Conservation (phyloP, 92 coral and sea anemone species). For the Ricordea florida region DNA sequence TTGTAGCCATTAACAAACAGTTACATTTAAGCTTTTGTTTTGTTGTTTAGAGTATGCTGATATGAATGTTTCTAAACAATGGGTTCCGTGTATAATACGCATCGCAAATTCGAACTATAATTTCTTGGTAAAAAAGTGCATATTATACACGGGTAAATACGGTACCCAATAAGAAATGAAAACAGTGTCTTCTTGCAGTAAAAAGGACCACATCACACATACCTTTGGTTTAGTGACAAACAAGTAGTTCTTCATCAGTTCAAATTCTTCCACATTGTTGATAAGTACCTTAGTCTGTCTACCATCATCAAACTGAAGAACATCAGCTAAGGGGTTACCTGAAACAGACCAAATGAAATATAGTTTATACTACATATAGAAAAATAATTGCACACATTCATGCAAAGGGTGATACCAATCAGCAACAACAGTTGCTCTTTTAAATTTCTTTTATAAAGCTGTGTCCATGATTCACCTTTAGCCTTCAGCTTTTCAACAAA, state of each 20-base stretch:
- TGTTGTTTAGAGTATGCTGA: no score
- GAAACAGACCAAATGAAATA: no score
- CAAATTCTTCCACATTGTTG: constrained; percentile 66
- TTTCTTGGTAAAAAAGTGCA: not conserved
- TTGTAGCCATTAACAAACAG: no score
- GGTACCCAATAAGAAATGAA: not conserved
- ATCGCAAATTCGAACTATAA: not conserved
- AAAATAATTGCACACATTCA: no score
- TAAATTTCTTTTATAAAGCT: not conserved
- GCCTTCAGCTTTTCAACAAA: not conserved
- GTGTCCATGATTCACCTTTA: not conserved
- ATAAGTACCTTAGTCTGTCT: not conserved
- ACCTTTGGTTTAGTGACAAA: constrained; percentile 58
- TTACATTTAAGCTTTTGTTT: no score
- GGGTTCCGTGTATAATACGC: not conserved
- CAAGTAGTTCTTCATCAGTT: constrained; percentile 73
- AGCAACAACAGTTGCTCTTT: no score
- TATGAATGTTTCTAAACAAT: no score
- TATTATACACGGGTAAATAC: not conserved
- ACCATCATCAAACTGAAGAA: not conserved
- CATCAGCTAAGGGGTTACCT: not conserved
- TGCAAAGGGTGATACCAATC: no score
- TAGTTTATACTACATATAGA: no score
- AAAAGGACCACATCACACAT: no score
- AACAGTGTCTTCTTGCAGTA: not conserved